A percentile compares a stretch with the other conserved stretches of the same genome.
Evolutionary conservation across 2,888 invertebrate species (phyloP).

Genomic region (Orchestes rusci): DNA sequence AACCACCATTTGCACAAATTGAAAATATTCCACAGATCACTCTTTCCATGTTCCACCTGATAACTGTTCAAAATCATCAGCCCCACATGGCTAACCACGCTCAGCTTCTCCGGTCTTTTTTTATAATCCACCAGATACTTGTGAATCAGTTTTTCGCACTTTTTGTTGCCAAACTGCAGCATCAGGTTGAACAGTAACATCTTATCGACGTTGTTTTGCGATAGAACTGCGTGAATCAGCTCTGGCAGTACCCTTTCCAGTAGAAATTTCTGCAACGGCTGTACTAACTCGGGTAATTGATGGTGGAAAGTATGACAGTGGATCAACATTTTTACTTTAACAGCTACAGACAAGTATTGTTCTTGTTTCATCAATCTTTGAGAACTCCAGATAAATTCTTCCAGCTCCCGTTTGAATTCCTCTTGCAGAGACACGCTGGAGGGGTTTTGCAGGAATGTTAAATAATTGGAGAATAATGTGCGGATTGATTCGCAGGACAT

Average conservation of each 20-base stretch:
- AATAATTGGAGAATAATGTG: no score
- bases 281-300: no score
- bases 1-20: slow-evolving; percentile 36
- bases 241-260: slow-evolving; percentile 6
- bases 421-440: no score
- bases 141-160: slow-evolving; percentile 17
- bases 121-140: slow-evolving; percentile 30
- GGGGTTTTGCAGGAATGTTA: no score
- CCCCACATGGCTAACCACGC: slow-evolving; percentile 29
- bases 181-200: slow-evolving; percentile 39
- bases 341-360: slow-evolving; percentile 11
- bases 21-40: slow-evolving; percentile 25
- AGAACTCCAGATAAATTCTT: slow-evolving; percentile 7
- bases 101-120: slow-evolving; percentile 32
- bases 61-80: slow-evolving; percentile 27
- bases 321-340: slow-evolving; percentile 11
- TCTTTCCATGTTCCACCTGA: slow-evolving; percentile 22
- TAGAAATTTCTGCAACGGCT: slow-evolving; percentile 3
- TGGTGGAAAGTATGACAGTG: slow-evolving; percentile 1
- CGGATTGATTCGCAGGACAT: no score
- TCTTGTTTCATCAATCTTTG: slow-evolving; percentile 11
- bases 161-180: slow-evolving; percentile 23
- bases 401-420: neutral
- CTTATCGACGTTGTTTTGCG: slow-evolving; percentile 37
- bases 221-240: slow-evolving; percentile 38